Base-by-base conservation (phyloP, 2,888 invertebrate species). In the Caenorhabditis sp. region DNA sequence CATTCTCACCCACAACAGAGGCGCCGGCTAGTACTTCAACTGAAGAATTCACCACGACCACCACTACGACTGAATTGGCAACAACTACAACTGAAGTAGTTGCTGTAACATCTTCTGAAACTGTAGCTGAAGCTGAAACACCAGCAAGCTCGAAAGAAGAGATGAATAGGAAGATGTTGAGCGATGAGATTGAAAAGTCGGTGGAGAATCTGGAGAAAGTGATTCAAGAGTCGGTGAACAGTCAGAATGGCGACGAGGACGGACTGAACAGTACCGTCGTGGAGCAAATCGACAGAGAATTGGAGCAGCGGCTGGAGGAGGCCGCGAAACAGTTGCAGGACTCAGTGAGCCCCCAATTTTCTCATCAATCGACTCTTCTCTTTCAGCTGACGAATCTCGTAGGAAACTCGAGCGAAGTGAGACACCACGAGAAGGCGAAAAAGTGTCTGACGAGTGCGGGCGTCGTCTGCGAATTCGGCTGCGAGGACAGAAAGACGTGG, bases 381-480 rank as follows among this genome's bases (percentile, higher is more conserved):
- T 48, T 62, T 9, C 66, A 78, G 77, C 53, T 78, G 17, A 62
- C 77, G 2, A 71, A 59, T n/a, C n/a, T 78, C 2, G 72, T 66
- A 6, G 68, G 48, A 6, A 78, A 71, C 15, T 73, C 73, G 2
- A 52, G 50, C 22, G 78, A 78, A 20, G 39, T 73, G 17, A 50
- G 78, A 8, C 68, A 66, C 27, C 73, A 78, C 26, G 77, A 75
- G 30, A 70, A 62, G 30, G 30, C 63, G 20, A 79, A 81, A 50
- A 81, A 85, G 37, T 85, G 85, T 46, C 46, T 83, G 63, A 80
- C 82, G 22, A 65, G 71, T 35, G 80, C 71, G 32, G 85, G 85
- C 15, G 73, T 83, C 35, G 74, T 85, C 7, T 85, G 85, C 45
- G 85, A 84, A 52, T 82, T 82, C 59, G 85, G 85, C 13, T 85